A percentile compares a stretch with the other conserved stretches of the same genome.
Conservation (phyloP, 1,140 invertebrate genomes). For the Periplaneta americana region DNA sequence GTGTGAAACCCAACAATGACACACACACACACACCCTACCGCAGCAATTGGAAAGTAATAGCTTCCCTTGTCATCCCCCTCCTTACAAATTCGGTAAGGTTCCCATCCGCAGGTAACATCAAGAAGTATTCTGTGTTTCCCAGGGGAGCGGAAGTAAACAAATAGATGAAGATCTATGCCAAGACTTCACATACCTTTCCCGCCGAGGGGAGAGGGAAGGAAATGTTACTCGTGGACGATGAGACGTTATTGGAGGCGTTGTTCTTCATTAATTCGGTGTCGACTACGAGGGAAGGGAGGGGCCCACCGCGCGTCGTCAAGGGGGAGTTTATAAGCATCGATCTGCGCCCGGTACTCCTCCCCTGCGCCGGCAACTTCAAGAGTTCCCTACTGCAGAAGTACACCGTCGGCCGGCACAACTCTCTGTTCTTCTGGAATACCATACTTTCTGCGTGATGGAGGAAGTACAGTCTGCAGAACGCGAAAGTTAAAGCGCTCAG, state of each 20-base stretch:
- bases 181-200: not conserved
- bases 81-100: not conserved
- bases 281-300: constrained; percentile 4
- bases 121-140: not conserved
- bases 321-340: constrained; percentile 8
- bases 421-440: no score
- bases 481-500: no score
- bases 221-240: not conserved
- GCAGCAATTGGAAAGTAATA: not conserved
- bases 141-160: not conserved
- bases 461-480: no score
- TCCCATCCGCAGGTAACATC: not conserved
- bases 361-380: not conserved
- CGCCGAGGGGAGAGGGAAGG: not conserved
- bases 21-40: not conserved
- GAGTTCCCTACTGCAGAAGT: not conserved
- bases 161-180: constrained; percentile 4
- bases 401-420: not conserved
- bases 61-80: not conserved
- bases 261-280: constrained; percentile 10
- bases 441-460: no score
- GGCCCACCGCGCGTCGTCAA: not conserved
- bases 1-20: not conserved
- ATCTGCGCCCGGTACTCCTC: not conserved
- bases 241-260: not conserved